Percentiles rank a stretch among this genome's conserved stretches.
Conservation (phyloP, 2,888 invertebrate genomes). For the Odontomyia ornata region DNA sequence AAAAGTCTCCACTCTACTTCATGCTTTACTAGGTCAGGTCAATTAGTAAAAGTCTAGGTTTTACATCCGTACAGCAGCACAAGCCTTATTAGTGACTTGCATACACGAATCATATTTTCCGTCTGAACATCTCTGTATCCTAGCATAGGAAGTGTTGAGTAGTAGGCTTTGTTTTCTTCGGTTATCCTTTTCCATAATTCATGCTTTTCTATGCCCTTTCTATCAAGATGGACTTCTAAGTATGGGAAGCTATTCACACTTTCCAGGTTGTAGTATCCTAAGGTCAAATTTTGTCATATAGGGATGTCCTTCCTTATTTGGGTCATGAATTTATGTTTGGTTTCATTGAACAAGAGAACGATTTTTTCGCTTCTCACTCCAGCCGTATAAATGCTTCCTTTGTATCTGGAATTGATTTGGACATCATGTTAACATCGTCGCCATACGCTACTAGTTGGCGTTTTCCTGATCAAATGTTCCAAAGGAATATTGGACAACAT, state of each 20-base stretch:
- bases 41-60: too few species aligned
- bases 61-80: too few species aligned
- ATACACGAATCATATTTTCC: too few species aligned
- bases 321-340: not conserved
- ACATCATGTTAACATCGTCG: not conserved
- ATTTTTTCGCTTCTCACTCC: not conserved
- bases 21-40: too few species aligned
- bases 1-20: too few species aligned
- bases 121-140: too few species aligned
- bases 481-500: not conserved
- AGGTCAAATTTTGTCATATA: not conserved
- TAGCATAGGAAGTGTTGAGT: too few species aligned
- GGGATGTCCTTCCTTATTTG: not conserved
- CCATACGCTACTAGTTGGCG: not conserved
- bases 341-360: not conserved
- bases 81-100: too few species aligned
- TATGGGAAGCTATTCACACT: not conserved
- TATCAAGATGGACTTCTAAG: not conserved
- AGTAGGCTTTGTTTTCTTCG: too few species aligned
- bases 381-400: not conserved
- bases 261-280: not conserved
- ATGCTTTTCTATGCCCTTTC: not conserved
- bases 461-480: not conserved
- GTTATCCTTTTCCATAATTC: too few species aligned
- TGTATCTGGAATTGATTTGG: too few species aligned